Evolutionary conservation across 2,888 invertebrate genomes (phyloP), one percentile per base, ranked within the genome.

Genomic region (Cosmia trapezina): DNA sequence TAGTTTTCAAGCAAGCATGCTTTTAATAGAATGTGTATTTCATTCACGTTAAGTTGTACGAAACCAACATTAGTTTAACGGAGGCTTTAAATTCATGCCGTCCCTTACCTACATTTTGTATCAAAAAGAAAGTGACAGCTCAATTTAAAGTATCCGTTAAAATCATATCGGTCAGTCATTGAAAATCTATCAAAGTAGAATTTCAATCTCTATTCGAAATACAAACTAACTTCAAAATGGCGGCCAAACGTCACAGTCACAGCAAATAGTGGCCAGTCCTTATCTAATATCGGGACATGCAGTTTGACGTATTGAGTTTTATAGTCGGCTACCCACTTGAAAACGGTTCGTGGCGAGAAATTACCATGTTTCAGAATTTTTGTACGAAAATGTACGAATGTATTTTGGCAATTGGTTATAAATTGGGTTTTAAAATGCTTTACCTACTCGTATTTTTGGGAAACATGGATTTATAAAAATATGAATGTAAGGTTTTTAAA

Each of bases 301-400:
- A 73, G 75, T 79, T 57, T 57, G 61, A 79, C 61, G 62, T 62
- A 51, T 79, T 62, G 75, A 79, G 51, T 76, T 76, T 78, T 71
- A 78, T 71, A 78, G 59, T 41, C 22, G 33, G 14, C 47, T 60
- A 60, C n/a, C n/a, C n/a, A n/a, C 78, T 78, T 72, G 79, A 75
- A 71, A 78, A 60, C 53, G 47, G n/a, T 78, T 49, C 22, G 51
- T 45, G 28, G 45, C 45, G 57, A 28, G 56, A 78, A 76, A 45
- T 45, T 37, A 37, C 9, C 43, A 7, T 37, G 22, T 59, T 70
- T 28, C 28, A 14, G 51, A 53, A 19, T 49, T 62, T 49, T 2
- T 0, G 19, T 53, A 1, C 5, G 4, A 41, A 51, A 51, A 28
- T 61, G 33, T 72, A 37, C 1, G 76, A 65, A 65, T 76, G 0